Conservation (phyloP, 2,113 vertebrate species). For the Piprites chloris region DNA sequence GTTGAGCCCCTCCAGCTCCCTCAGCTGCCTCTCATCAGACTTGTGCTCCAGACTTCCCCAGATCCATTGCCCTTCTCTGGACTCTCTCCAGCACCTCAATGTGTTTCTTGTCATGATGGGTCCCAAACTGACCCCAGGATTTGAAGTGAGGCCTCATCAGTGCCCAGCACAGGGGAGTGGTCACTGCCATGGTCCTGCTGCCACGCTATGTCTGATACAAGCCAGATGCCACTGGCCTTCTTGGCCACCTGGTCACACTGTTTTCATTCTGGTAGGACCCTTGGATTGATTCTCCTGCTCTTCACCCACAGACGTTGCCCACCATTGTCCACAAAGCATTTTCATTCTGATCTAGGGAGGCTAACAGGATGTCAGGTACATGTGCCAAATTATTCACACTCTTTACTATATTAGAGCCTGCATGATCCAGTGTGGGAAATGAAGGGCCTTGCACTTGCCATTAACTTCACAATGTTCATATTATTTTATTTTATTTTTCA, state of each 20-base stretch:
- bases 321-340: fast-evolving
- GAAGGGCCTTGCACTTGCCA: background rate
- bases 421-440: background rate
- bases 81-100: background rate
- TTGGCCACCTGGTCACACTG: background rate
- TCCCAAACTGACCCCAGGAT: background rate
- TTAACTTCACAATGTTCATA: background rate
- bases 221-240: background rate
- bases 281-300: background rate
- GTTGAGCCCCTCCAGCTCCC: background rate
- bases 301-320: background rate
- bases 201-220: background rate
- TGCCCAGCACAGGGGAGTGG: background rate
- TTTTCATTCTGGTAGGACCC: background rate
- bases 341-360: background rate
- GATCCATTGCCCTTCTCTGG: background rate
- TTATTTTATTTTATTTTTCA: background rate
- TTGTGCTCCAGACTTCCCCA: background rate
- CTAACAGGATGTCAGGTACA: background rate
- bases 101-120: fast-evolving
- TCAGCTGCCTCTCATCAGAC: background rate
- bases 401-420: background rate
- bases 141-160: background rate
- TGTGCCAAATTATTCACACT: background rate
- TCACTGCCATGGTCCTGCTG: background rate